Evolutionary conservation across 2,113 vertebrate species (phyloP).

Genomic region (Furnarius figulus): DNA sequence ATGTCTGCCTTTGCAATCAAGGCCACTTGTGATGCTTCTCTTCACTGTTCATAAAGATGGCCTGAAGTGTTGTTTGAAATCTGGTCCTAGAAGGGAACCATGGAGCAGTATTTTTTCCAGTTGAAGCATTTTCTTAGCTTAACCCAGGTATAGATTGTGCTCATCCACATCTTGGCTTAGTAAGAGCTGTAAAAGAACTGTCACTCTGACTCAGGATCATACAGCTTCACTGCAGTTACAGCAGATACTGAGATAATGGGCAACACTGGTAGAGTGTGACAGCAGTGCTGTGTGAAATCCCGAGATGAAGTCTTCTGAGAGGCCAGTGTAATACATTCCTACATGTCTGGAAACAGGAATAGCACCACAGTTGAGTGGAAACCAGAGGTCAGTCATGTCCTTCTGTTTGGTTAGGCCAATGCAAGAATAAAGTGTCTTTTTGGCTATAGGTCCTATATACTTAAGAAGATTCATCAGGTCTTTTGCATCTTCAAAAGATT

Average conservation of each 20-base stretch:
- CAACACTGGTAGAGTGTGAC: neutral
- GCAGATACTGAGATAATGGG: neutral
- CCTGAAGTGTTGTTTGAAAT: neutral
- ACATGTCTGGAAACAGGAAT: neutral
- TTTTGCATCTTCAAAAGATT: neutral
- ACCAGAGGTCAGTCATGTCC: neutral
- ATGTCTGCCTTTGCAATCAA: neutral
- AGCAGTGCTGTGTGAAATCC: neutral
- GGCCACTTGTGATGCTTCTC: neutral
- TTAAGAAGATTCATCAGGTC: neutral
- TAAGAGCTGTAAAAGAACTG: neutral
- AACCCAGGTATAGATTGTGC: neutral
- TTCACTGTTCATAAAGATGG: neutral
- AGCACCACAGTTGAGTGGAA: neutral
- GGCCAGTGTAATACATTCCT: neutral
- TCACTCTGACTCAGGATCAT: neutral
- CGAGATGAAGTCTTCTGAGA: neutral
- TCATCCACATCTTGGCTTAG: neutral
- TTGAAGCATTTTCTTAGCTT: neutral
- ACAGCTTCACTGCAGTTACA: neutral
- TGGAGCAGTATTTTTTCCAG: neutral
- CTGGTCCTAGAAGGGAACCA: neutral
- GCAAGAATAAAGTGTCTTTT: neutral
- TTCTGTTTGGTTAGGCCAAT: neutral
- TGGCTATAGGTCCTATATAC: neutral